phyloP scores from a whole-genome alignment of 2,797 vertebrate genomes.

The Poecilia wingei region DNA sequence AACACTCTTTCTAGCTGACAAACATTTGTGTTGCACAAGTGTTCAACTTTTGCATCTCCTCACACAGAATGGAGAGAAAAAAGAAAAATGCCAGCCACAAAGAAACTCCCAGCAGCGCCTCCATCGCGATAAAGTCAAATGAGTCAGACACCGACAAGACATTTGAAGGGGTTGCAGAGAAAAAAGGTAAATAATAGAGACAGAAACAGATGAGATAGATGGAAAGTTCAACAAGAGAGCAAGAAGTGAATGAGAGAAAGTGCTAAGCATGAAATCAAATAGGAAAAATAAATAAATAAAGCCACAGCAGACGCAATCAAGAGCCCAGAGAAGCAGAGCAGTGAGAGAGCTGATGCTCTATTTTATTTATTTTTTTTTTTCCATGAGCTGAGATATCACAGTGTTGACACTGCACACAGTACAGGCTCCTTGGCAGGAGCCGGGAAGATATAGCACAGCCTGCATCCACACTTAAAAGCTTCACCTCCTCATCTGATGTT shows the following conservation, averaged over 20 bases:
- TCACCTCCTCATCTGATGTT: conserved; percentile 59
- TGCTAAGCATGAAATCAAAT: conserved; percentile 6
- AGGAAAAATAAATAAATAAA: background rate
- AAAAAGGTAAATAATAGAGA: conserved; percentile 6
- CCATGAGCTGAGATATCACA: conserved; percentile 41
- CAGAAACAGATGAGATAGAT: conserved; percentile 16
- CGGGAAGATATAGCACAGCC: conserved; percentile 39
- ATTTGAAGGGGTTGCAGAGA: background rate
- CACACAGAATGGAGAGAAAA: background rate
- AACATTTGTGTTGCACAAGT: conserved; percentile 8
- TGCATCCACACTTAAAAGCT: conserved; percentile 61
- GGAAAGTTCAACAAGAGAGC: conserved; percentile 20
- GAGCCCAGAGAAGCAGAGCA: conserved; percentile 3
- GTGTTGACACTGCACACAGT: conserved; percentile 51
- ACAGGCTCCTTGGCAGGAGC: conserved; percentile 49
- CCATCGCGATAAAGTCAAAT: background rate
- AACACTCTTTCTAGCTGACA: conserved; percentile 7
- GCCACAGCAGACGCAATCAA: conserved; percentile 16
- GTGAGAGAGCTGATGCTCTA: conserved; percentile 22
- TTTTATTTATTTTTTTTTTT: conserved; percentile 12
- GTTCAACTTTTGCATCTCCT: background rate
- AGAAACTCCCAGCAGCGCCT: background rate
- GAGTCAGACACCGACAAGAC: conserved; percentile 10
- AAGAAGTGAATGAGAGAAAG: conserved; percentile 15
- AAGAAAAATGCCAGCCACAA: background rate